phyloP scores from a whole-genome alignment of 1,140 invertebrate genomes.

The Monomorium pharaonis region DNA sequence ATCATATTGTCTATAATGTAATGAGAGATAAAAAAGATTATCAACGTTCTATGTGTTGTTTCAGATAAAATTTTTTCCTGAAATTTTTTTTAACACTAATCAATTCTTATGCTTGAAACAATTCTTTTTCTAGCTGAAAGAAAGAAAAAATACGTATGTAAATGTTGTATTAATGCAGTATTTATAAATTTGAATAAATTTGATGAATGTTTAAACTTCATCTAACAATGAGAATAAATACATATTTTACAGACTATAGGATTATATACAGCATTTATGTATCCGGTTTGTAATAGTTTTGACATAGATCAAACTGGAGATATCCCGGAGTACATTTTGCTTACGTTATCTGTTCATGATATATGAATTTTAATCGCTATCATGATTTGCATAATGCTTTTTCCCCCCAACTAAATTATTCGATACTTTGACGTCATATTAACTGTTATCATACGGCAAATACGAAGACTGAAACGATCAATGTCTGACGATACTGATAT shows the following conservation, averaged over 20 bases:
- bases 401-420: not conserved
- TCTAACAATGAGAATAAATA: not conserved
- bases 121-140: not conserved
- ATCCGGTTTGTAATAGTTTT: not conserved
- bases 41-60: not conserved
- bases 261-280: not conserved
- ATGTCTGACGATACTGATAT: no score
- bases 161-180: not conserved
- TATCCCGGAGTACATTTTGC: not conserved
- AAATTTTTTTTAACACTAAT: not conserved
- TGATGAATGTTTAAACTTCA: not conserved
- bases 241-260: not conserved
- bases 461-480: not conserved
- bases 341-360: not conserved
- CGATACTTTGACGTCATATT: not conserved
- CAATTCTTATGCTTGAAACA: not conserved
- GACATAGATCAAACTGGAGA: not conserved
- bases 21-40: not conserved
- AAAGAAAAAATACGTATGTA: not conserved
- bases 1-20: not conserved
- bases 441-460: conserved; percentile 3
- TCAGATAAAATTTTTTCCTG: not conserved
- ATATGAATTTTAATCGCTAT: conserved; percentile 13
- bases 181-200: no score
- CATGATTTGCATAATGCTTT: not conserved